Conservation (phyloP, 2,797 vertebrate species). For the Epinephelus coioides region DNA sequence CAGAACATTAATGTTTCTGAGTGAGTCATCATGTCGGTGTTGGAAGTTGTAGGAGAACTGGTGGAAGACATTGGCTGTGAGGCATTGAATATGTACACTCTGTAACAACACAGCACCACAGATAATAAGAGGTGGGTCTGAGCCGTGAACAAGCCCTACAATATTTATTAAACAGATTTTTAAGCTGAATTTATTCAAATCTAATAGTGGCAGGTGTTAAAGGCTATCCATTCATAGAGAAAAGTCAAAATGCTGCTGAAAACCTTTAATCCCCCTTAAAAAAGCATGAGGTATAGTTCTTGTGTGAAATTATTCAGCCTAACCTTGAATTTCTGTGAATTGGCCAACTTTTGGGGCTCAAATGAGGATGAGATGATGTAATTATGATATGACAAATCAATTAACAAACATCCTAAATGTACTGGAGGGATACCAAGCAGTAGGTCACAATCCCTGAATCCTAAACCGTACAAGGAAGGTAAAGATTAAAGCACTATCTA, state of each 20-base stretch:
- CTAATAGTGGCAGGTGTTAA: conserved; percentile 48
- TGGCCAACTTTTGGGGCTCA: conserved; percentile 2
- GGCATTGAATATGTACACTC: conserved; percentile 43
- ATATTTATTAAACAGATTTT: conserved; percentile 64
- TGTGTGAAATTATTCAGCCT: conserved; percentile 24
- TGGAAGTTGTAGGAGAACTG: conserved; percentile 15
- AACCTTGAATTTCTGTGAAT: conserved; percentile 9
- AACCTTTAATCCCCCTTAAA: conserved; percentile 29
- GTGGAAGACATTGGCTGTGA: neutral
- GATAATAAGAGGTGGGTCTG: conserved; percentile 65
- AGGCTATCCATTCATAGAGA: conserved; percentile 47
- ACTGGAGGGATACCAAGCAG: conserved; percentile 5
- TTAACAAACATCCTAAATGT: conserved; percentile 23
- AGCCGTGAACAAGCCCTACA: conserved; percentile 62
- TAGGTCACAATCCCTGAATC: conserved; percentile 54
- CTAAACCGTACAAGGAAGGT: conserved; percentile 56
- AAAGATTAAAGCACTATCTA: conserved; percentile 77
- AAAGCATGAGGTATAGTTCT: conserved; percentile 30
- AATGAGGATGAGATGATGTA: conserved; percentile 1
- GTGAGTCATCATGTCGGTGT: conserved; percentile 30
- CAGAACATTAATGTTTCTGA: conserved; percentile 26
- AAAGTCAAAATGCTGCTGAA: conserved; percentile 40
- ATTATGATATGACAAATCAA: conserved; percentile 16
- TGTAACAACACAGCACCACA: conserved; percentile 65
- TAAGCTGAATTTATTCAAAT: conserved; percentile 58